Evolutionary conservation across 1,140 invertebrate genomes (phyloP).

Genomic region (Camponotus pennsylvanicus): DNA sequence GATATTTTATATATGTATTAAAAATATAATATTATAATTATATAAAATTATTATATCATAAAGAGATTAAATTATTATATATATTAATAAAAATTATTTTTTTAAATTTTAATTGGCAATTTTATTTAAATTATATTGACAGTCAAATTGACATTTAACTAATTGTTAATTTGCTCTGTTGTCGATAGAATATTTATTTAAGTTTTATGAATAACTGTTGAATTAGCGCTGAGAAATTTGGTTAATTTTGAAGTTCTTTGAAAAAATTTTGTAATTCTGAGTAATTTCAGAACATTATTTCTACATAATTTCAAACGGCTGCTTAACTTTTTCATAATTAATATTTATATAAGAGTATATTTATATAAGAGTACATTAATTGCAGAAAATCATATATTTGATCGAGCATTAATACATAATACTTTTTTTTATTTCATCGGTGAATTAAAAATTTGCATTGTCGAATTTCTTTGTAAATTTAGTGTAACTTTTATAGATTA

Average conservation of each 20-base stretch:
- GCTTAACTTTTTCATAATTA: not conserved
- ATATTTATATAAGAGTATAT: not conserved
- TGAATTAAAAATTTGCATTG: conserved; percentile 32
- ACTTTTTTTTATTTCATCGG: conserved; percentile 12
- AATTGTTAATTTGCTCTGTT: not conserved
- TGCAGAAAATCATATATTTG: conserved; percentile 12
- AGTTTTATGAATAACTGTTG: not conserved
- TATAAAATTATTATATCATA: not conserved
- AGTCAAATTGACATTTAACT: not conserved
- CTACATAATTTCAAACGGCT: not conserved
- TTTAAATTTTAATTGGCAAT: not conserved
- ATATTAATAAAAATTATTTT: not conserved
- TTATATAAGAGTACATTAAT: not conserved
- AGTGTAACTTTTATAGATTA: conserved; percentile 3
- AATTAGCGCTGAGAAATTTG: not conserved
- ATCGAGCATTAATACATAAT: not conserved
- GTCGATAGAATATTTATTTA: not conserved
- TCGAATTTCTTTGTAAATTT: conserved; percentile 12
- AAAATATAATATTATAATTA: not conserved
- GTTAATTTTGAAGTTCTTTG: not conserved
- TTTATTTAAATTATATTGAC: not conserved
- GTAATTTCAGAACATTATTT: not conserved
- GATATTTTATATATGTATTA: not conserved
- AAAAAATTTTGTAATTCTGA: not conserved
- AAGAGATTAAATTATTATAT: not conserved